Evolutionary conservation across 1,140 invertebrate genomes (phyloP), one percentile per base, ranked within the genome.

Genomic region (Brachionus paranguensis): DNA sequence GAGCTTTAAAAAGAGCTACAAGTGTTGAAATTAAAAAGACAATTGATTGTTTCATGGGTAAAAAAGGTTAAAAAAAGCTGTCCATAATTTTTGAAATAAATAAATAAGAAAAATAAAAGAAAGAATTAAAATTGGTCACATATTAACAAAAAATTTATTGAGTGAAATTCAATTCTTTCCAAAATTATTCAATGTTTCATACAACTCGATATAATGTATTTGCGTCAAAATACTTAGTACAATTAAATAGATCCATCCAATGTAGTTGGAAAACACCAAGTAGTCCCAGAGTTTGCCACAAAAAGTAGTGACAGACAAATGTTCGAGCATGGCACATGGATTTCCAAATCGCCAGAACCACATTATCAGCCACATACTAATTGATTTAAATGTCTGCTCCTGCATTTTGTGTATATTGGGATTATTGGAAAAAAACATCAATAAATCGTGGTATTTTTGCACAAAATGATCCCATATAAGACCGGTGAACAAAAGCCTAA

Each of bases 401-500:
- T 76, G 72, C 45, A 50, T 27, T 12, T 37, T 29, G 24, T 33
- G 72, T 50, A 50, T 11, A n/a, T 76, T 27, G 6, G 72, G 7
- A 76, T 76, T 76, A 50, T 76, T 37, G n/a, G 72, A 76, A 50
- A 76, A 76, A 11, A n/a, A 45, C 72, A 76, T 76, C 20, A 76
- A 50, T 50, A 76, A 76, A 50, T 37, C 72, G 33, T 76, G 72
- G 20, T 76, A 76, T 76, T 76, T 76, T n/a, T 50, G 72, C 45
- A 76, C 72, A 76, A 50, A 76, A 50, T 76, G 72, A 50, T 76
- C 72, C 72, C 72, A 76, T 10, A 76, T 76, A 1, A 76, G 72
- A 53, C 45, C 72, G 14, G 45, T 76, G 45, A 76, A 76, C 47
- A 76, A 76, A 10, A 76, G 47, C 12, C 72, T 17, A 3, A 76